Evolutionary conservation across 2,888 invertebrate species (phyloP), one percentile per base, ranked within the genome.

Genomic region (Ennomos erosarius): DNA sequence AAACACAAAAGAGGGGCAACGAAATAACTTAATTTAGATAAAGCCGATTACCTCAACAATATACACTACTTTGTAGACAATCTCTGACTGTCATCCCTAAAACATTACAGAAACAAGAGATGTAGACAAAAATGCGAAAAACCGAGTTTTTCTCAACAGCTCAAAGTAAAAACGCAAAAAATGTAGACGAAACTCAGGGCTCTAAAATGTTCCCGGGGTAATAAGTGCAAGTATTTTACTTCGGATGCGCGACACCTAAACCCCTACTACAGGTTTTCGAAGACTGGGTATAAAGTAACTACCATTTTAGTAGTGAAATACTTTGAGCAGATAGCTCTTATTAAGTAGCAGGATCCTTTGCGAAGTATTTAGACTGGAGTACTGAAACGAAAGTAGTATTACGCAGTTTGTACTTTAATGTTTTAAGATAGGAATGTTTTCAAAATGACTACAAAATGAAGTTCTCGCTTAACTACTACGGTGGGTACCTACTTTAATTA

Each of bases 151-250:
- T 78, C 76, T 72, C 72, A 78, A 76, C 71, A 80, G 73, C 64
- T 70, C 73, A 73, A 71, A 75, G 75, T 73, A 73, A 71, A 60
- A 71, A 68, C 66, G 65, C 70, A 71, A 79, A 79, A 26, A 79
- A 78, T 72, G 75, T 73, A 70, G 70, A 75, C 62, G 67, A 71
- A 71, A 75, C 63, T 71, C 75, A 55, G 64, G 67, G 59, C 67
- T 70, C 73, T 77, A 74, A 78, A 79, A 76, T 78, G 71, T 69
- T 71, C 62, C 64, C 61, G 58, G 68, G 70, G 73, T 80, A 79
- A 75, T 79, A 78, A 79, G 76, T 75, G 77, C 71, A 72, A 77
- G 75, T 74, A 79, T 75, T 79, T 78, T 77, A 77, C 72, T 73
- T 70, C 50, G 70, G 60, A 59, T 62, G 62, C 57, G 62, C 59